phyloP scores from a whole-genome alignment of 2,113 vertebrate species.

The Micronycteris hirsuta region DNA sequence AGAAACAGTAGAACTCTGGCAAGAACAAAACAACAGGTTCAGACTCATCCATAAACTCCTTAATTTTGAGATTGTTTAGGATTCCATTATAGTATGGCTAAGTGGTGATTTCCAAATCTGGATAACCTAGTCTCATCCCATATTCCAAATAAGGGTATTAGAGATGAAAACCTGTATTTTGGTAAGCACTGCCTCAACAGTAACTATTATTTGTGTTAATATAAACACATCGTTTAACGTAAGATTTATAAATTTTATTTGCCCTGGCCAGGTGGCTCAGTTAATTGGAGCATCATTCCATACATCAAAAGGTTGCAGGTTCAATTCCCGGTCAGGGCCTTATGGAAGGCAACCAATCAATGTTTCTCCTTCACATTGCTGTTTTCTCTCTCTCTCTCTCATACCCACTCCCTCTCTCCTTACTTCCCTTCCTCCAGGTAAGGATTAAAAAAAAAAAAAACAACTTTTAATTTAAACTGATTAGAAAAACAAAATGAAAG shows the following conservation, averaged over 20 bases:
- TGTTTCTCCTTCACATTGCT: too few species aligned
- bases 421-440: too few species aligned
- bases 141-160: neutral
- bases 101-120: neutral
- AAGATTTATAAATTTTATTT: conserved; percentile 47
- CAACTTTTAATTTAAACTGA: conserved; percentile 4
- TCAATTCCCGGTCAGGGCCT: too few species aligned
- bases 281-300: too few species aligned
- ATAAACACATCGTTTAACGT: conserved; percentile 33
- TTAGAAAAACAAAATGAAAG: conserved; percentile 48
- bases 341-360: too few species aligned
- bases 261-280: too few species aligned
- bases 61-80: conserved; percentile 11
- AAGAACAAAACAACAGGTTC: neutral
- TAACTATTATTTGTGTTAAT: neutral
- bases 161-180: neutral
- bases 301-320: too few species aligned
- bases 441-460: too few species aligned
- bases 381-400: too few species aligned
- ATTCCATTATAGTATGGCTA: neutral
- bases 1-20: neutral
- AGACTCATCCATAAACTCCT: neutral
- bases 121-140: neutral
- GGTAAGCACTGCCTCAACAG: neutral
- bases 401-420: too few species aligned